Base-by-base conservation (phyloP, 2,888 invertebrate genomes). In the Eucera pruinosa region DNA sequence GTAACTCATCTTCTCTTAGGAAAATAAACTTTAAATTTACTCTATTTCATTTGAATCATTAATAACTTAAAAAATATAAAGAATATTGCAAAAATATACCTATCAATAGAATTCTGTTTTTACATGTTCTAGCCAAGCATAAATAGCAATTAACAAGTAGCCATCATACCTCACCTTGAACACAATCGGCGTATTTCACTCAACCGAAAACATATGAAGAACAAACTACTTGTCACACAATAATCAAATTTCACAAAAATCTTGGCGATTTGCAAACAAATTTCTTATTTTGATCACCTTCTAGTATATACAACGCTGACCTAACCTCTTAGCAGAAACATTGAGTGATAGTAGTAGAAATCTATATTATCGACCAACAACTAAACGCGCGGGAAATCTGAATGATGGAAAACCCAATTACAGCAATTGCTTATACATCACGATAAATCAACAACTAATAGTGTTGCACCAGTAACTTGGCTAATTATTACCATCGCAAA, bases 401-500 rank as follows among this genome's bases (percentile, higher is more conserved):
- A 76, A 70, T 36, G 9, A 9, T n/a, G 15, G 27, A 36, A 36
- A 25, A 3, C 3, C 25, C 20, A 52, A 43, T 57, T 47, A 30
- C 15, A 33, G 23, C 25, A 4, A 18, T 58, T 20, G n/a, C 18
- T 54, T 48, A 36, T 58, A 30, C 47, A 39, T 39, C n/a, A n/a
- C 15, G 48, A 57, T n/a, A 41, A 61, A 61, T 73, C 48, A 39
- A 67, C 55, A 18, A 69, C 60, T 23, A 55, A 61, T 61, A 33
- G 62, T 25, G 71, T 61, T 45, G 0, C 36, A 41, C 60, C 41
- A 36, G 61, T 65, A 55, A 61, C 68, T 66, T 55, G 43, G 11
- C n/a, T 13, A 36, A 65, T 18, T 27, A 73, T 75, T 73, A 66
- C 13, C 66, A 72, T 82, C 30, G 66, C 64, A 68, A 78, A 78